Percentiles rank a stretch among this genome's conserved stretches.
These are phyloP conservation scores for Oncorhynchus mykiss DNA, from an alignment of 2,113 vertebrate genomes.

Conservation along the genomic window DNA sequence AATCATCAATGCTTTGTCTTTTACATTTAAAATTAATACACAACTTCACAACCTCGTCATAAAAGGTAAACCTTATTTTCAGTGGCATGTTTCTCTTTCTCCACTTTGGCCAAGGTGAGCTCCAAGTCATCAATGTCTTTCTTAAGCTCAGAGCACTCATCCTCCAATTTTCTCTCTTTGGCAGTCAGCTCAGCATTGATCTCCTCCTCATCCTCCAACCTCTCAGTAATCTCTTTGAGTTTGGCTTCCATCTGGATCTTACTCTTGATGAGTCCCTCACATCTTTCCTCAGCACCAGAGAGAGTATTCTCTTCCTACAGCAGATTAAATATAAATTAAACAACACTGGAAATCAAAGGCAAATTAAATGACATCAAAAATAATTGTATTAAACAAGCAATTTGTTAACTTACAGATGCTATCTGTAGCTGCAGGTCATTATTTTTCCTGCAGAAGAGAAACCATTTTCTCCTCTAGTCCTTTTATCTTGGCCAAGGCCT, in stretches of 20 bases:
- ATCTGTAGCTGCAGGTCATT: conserved; percentile 77
- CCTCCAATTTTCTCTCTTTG: conserved; percentile 84
- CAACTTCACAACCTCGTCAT: conserved; percentile 48
- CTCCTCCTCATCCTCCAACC: conserved; percentile 84
- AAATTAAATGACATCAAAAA: background rate
- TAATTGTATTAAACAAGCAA: background rate
- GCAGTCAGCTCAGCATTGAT: conserved; percentile 80
- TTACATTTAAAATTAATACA: background rate
- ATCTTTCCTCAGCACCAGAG: conserved; percentile 66
- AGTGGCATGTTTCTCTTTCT: conserved; percentile 74
- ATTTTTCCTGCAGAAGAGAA: conserved; percentile 71
- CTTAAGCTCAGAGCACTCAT: conserved; percentile 74
- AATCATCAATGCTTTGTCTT: conserved; percentile 13
- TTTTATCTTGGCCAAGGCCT: conserved; percentile 63
- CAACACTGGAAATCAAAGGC: background rate
- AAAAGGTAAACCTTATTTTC: conserved; percentile 74
- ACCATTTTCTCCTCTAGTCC: conserved; percentile 72
- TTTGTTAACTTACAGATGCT: conserved; percentile 51
- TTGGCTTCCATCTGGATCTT: conserved; percentile 67
- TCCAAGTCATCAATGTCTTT: conserved; percentile 69
- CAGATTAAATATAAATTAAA: background rate
- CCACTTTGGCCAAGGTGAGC: conserved; percentile 69
- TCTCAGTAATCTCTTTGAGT: conserved; percentile 75
- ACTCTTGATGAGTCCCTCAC: conserved; percentile 66
- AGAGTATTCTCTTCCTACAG: conserved; percentile 62